A percentile compares a stretch with the other conserved stretches of the same genome.
These are phyloP conservation scores for Chaetura pelagica DNA, from an alignment of 2,113 vertebrate genomes.

Conservation along the genomic window DNA sequence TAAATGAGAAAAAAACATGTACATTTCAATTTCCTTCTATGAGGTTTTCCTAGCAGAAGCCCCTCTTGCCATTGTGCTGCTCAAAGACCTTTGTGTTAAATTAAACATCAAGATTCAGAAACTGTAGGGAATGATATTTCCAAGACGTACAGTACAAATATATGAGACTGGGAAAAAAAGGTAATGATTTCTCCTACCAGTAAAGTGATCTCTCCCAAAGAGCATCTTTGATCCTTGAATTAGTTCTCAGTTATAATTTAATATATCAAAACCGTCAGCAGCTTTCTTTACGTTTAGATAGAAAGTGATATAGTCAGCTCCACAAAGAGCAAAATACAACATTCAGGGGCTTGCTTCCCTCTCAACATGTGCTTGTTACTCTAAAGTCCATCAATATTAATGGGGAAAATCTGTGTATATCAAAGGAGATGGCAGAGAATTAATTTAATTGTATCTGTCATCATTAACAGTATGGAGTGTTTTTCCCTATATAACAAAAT, in stretches of 20 bases:
- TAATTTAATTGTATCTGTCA: constrained; percentile 37
- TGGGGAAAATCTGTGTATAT: background rate
- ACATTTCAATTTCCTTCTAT: constrained; percentile 78
- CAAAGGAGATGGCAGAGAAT: constrained; percentile 14
- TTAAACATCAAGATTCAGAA: constrained; percentile 83
- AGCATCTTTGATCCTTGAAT: constrained; percentile 80
- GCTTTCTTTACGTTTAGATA: constrained; percentile 47
- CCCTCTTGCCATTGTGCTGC: constrained; percentile 68
- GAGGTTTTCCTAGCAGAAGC: constrained; percentile 55
- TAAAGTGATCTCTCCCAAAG: constrained; percentile 67
- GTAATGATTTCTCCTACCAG: constrained; percentile 65
- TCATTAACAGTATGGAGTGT: background rate
- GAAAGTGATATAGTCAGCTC: constrained; percentile 30
- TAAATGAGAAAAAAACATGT: constrained; percentile 80
- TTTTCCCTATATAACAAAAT: background rate
- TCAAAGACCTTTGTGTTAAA: constrained; percentile 80
- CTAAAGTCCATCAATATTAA: constrained; percentile 39
- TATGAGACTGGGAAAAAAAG: constrained; percentile 56
- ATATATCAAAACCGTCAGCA: constrained; percentile 44
- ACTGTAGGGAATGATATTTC: constrained; percentile 72
- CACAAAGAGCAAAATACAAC: constrained; percentile 58
- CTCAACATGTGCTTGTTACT: background rate
- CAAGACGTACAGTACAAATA: constrained; percentile 68
- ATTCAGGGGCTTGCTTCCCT: background rate
- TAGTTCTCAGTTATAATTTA: constrained; percentile 81